Conservation (phyloP, 1,140 invertebrate genomes). For the Ptiloglossa arizonensis region DNA sequence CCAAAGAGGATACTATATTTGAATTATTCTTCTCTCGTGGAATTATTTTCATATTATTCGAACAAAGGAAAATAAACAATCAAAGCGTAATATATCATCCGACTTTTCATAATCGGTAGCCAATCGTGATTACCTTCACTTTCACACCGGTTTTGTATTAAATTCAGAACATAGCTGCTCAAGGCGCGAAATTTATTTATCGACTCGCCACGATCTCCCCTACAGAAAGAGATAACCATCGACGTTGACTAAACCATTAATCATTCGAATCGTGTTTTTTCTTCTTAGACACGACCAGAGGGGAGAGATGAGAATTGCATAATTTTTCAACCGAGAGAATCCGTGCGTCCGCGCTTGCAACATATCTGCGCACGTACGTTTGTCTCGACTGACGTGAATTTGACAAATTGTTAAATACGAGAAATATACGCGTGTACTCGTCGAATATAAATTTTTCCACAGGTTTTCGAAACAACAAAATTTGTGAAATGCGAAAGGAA, state of each 20-base stretch:
- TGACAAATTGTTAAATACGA: slow-evolving; percentile 39
- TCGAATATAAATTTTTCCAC: slow-evolving; percentile 18
- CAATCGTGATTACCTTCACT: slow-evolving; percentile 46
- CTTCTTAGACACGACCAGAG: not conserved
- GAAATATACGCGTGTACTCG: not conserved
- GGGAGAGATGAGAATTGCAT: slow-evolving; percentile 54
- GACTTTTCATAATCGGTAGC: slow-evolving; percentile 39
- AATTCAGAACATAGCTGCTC: slow-evolving; percentile 29
- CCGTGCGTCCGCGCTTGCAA: not conserved
- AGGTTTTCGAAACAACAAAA: not conserved
- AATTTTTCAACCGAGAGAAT: slow-evolving; percentile 55
- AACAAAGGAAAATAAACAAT: not conserved
- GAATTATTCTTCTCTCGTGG: no score
- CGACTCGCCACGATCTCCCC: slow-evolving; percentile 11
- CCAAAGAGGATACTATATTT: no score
- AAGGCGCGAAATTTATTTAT: slow-evolving; percentile 57
- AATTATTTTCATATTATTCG: slow-evolving; percentile 5
- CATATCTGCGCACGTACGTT: not conserved
- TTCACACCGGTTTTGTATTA: slow-evolving; percentile 17
- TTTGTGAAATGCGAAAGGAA: not conserved
- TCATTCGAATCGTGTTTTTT: slow-evolving; percentile 42
- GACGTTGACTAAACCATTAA: slow-evolving; percentile 52
- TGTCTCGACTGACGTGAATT: slow-evolving; percentile 21
- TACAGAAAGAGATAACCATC: slow-evolving; percentile 37
- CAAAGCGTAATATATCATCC: slow-evolving; percentile 13